phyloP scores from a whole-genome alignment of 2,113 vertebrate species.

The Orientallactaga bullata region DNA sequence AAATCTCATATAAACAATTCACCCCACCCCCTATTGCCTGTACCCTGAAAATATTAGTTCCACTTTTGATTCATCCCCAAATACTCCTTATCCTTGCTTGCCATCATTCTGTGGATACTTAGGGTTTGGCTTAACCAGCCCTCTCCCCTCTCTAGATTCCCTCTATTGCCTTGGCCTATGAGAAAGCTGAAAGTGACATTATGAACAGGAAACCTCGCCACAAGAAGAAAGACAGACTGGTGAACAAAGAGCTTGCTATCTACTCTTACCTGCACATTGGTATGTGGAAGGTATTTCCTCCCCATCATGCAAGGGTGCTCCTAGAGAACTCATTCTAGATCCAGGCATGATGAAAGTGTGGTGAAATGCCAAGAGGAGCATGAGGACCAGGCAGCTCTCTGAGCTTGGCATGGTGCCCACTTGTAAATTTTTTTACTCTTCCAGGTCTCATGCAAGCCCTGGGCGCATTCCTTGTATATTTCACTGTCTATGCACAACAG shows the following conservation, averaged over 20 bases:
- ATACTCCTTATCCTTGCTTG: not conserved
- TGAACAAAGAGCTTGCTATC: slow-evolving; percentile 86
- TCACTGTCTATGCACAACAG: slow-evolving; percentile 87
- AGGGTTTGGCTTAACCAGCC: not conserved
- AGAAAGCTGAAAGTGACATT: slow-evolving; percentile 91
- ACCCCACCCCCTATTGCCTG: not conserved
- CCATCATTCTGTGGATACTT: rapidly evolving
- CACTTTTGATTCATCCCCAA: not conserved
- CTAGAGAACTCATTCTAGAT: not conserved
- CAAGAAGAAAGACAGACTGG: slow-evolving; percentile 88
- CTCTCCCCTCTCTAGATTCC: slow-evolving; percentile 85
- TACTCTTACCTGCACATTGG: slow-evolving; percentile 91
- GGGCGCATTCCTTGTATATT: slow-evolving; percentile 89
- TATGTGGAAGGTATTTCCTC: slow-evolving; percentile 58
- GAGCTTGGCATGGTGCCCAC: no score
- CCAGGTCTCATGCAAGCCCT: slow-evolving; percentile 89
- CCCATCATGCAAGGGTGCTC: not conserved
- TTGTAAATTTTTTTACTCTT: not conserved
- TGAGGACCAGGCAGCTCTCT: not conserved
- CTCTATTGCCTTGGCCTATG: slow-evolving; percentile 90
- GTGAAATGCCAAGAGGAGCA: not conserved
- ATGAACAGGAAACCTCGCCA: slow-evolving; percentile 91
- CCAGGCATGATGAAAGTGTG: not conserved
- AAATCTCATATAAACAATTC: not conserved
- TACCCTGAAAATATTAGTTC: not conserved